phyloP scores from a whole-genome alignment of 2,888 invertebrate species.

The Pelosia muscerda region DNA sequence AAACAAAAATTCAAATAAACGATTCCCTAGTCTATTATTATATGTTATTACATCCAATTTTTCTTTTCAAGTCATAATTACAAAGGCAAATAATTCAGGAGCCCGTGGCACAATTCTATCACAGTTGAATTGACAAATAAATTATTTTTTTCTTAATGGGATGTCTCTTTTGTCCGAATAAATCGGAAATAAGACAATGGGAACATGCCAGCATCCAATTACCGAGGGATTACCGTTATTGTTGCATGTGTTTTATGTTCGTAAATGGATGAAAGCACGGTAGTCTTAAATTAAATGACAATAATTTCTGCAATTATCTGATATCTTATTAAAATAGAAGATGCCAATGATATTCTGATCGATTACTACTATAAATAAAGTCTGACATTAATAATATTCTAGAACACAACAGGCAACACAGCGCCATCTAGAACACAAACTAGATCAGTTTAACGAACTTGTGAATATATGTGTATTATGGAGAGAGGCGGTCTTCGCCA shows the following conservation, averaged over 20 bases:
- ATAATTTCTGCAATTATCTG: neutral
- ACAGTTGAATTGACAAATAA: neutral
- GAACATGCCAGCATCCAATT: constrained; percentile 21
- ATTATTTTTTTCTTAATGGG: neutral
- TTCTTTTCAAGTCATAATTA: neutral
- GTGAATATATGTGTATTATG: too few relatives aligned
- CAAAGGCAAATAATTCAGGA: neutral
- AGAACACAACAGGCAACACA: too few relatives aligned
- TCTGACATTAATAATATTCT: too few relatives aligned
- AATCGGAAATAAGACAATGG: neutral
- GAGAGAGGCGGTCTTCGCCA: too few relatives aligned
- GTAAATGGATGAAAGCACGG: neutral
- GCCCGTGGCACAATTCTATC: neutral
- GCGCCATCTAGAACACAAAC: too few relatives aligned
- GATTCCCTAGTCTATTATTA: neutral
- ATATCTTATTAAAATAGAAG: neutral
- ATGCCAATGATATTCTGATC: neutral
- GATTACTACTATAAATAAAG: neutral
- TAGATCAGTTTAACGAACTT: too few relatives aligned
- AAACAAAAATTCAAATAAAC: too few relatives aligned
- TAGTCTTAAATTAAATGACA: neutral
- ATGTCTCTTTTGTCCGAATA: neutral
- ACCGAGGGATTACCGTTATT: constrained; percentile 23
- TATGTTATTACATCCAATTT: neutral
- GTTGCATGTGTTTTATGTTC: neutral